Percentiles rank a stretch among this genome's conserved stretches.
These are phyloP conservation scores for Python bivittatus DNA, from an alignment of 2,113 vertebrate species.

Conservation along the genomic window DNA sequence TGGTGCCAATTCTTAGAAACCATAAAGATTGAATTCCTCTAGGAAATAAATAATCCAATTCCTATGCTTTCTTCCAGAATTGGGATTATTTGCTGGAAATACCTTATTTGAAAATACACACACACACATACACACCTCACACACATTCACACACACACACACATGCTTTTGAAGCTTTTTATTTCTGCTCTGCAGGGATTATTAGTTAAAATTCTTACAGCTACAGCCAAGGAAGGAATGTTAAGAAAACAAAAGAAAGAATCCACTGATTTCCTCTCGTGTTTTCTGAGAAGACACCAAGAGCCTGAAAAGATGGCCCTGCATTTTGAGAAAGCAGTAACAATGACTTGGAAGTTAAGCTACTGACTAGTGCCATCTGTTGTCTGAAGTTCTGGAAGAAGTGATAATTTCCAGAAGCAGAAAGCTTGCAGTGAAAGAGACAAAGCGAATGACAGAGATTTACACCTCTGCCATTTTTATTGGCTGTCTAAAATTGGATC, in stretches of 20 bases:
- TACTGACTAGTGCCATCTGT: constrained; percentile 70
- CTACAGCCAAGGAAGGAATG: background rate
- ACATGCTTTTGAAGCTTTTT: background rate
- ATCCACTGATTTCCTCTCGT: background rate
- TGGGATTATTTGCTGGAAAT: constrained; percentile 30
- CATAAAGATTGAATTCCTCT: background rate
- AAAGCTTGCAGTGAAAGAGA: rapidly evolving
- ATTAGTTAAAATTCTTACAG: constrained; percentile 44
- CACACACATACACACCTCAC: too few relatives aligned
- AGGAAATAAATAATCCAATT: background rate
- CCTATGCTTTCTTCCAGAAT: background rate
- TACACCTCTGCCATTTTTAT: background rate
- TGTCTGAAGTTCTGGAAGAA: background rate
- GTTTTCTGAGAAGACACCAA: background rate
- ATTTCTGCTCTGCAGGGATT: background rate
- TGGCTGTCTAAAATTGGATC: background rate
- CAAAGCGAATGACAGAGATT: background rate
- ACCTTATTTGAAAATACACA: background rate
- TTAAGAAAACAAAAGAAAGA: constrained; percentile 16
- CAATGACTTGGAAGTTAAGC: background rate
- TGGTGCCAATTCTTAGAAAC: background rate
- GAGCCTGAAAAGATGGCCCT: background rate
- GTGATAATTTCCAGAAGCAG: constrained; percentile 60
- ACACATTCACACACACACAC: too few relatives aligned
- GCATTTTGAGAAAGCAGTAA: background rate